These are phyloP conservation scores for Platygyra sinensis DNA, from an alignment of 64 coral and sea anemone species.

Conservation along the genomic window DNA sequence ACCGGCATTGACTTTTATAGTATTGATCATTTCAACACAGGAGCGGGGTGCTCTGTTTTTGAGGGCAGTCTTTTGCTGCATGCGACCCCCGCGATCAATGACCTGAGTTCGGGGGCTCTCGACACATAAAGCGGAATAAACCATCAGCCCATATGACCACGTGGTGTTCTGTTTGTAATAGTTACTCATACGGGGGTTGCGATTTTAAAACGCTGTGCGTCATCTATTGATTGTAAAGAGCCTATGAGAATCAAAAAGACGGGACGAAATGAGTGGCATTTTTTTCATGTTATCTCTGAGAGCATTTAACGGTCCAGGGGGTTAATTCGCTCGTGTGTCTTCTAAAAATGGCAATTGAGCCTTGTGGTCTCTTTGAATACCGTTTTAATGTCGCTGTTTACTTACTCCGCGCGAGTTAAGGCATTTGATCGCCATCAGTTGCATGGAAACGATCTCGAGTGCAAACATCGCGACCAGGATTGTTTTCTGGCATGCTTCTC, in stretches of 20 bases:
- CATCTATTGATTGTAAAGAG: background rate
- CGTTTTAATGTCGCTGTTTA: background rate
- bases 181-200: background rate
- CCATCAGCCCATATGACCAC: background rate
- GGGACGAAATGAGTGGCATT: background rate
- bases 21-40: background rate
- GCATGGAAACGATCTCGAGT: background rate
- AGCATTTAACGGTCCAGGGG: background rate
- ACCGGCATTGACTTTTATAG: conserved; percentile 12
- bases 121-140: background rate
- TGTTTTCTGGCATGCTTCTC: background rate
- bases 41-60: background rate
- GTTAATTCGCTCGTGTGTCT: conserved; percentile 16
- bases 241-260: background rate
- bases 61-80: background rate
- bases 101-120: background rate
- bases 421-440: background rate
- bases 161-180: background rate
- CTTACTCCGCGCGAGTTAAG: background rate
- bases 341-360: conserved; percentile 24
- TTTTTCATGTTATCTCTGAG: conserved; percentile 10
- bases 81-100: too few relatives aligned
- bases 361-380: background rate
- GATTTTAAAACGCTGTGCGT: background rate
- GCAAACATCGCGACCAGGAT: background rate